Conservation (phyloP, 2,888 invertebrate genomes). For the Orthonychiurus folsomi region DNA sequence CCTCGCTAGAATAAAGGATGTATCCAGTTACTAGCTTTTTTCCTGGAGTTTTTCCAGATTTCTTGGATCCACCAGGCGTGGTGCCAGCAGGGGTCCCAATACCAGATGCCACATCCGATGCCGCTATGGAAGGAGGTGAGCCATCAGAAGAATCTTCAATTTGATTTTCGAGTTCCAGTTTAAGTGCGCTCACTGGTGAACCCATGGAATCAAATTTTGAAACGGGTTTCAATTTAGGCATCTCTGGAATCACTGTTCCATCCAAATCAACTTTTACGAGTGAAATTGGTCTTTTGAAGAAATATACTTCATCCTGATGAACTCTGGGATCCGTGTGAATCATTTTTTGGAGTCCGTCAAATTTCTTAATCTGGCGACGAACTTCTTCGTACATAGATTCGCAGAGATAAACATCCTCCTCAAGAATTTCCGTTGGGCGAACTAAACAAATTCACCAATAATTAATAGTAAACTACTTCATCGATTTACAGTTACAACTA, state of each 20-base stretch:
- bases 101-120: slow-evolving; percentile 23
- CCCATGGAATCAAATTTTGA: slow-evolving; percentile 27
- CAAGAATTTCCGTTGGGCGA: slow-evolving; percentile 86
- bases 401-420: slow-evolving; percentile 85
- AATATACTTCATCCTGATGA: slow-evolving; percentile 85
- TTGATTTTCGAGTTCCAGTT: slow-evolving; percentile 43
- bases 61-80: slow-evolving; percentile 29
- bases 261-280: slow-evolving; percentile 32
- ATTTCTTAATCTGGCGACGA: slow-evolving; percentile 64
- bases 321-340: slow-evolving; percentile 65
- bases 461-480: background rate
- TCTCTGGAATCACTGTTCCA: slow-evolving; percentile 31
- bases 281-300: slow-evolving; percentile 59
- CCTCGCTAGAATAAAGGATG: slow-evolving; percentile 94
- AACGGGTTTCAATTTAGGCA: slow-evolving; percentile 25
- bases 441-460: slow-evolving; percentile 48
- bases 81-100: slow-evolving; percentile 19
- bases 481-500: slow-evolving; percentile 16
- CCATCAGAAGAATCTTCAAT: slow-evolving; percentile 73
- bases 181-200: slow-evolving; percentile 41
- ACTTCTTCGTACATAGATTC: slow-evolving; percentile 85
- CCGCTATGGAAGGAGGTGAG: slow-evolving; percentile 66
- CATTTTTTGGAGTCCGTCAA: slow-evolving; percentile 70
- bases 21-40: slow-evolving; percentile 90
- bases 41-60: slow-evolving; percentile 50